A percentile compares a stretch with the other conserved stretches of the same genome.
phyloP scores from a whole-genome alignment of 2,113 vertebrate genomes.

The Hypocryptadius cinnamomeus region DNA sequence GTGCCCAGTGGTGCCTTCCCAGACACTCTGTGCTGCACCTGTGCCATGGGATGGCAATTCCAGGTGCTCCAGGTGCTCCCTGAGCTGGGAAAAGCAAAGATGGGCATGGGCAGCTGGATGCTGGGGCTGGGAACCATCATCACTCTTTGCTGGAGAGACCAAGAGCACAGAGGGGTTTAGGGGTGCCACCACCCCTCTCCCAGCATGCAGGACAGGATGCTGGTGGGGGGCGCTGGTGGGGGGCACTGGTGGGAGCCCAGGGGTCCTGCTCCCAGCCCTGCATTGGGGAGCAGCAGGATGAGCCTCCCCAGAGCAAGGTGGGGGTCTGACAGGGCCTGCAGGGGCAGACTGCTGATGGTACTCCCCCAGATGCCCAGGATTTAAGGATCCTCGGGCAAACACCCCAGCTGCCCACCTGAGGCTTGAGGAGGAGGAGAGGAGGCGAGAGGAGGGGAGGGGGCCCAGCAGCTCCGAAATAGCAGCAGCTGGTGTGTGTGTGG shows the following conservation, averaged over 20 bases:
- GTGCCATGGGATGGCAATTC: not conserved
- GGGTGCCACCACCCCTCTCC: not conserved
- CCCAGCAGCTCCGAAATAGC: slow-evolving; percentile 62
- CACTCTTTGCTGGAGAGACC: not conserved
- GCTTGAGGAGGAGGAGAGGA: not conserved
- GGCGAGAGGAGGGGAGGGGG: not conserved
- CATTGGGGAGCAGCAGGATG: not conserved
- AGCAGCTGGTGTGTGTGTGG: slow-evolving; percentile 68
- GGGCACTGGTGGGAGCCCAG: not conserved
- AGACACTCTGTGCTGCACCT: not conserved
- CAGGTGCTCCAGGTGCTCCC: not conserved
- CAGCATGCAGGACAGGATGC: not conserved
- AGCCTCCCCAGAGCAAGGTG: fast-evolving
- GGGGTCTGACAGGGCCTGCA: not conserved
- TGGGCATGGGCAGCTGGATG: fast-evolving
- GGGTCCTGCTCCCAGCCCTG: not conserved
- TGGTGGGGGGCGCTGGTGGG: not conserved
- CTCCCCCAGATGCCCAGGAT: not conserved
- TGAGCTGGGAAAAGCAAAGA: not conserved
- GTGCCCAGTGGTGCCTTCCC: not conserved
- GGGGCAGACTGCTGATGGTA: not conserved
- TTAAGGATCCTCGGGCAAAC: not conserved
- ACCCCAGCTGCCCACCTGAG: not conserved
- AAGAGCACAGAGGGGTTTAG: fast-evolving
- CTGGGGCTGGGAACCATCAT: not conserved